Evolutionary conservation across 2,797 vertebrate genomes (phyloP).

Genomic region (Clarias fuscus): DNA sequence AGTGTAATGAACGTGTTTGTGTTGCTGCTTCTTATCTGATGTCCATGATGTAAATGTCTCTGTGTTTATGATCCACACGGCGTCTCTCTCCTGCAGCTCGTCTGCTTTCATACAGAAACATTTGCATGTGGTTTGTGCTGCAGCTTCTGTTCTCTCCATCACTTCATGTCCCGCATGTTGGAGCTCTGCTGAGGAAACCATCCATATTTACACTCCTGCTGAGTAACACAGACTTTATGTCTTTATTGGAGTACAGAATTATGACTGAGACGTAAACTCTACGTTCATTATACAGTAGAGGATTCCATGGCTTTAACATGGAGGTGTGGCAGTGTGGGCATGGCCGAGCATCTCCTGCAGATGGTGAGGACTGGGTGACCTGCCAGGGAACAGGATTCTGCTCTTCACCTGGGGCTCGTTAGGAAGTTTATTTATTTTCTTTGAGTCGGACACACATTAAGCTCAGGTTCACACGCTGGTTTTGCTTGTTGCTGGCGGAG

Average conservation of each 20-base stretch:
- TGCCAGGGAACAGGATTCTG: too few relatives aligned
- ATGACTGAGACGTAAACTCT: background rate
- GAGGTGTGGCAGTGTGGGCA: background rate
- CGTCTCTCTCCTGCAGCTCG: background rate
- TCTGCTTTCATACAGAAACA: background rate
- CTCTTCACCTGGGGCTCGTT: too few relatives aligned
- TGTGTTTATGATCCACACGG: background rate
- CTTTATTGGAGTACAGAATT: background rate
- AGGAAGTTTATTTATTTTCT: too few relatives aligned
- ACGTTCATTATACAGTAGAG: background rate
- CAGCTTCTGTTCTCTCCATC: background rate
- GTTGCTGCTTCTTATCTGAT: background rate
- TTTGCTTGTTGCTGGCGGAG: too few relatives aligned
- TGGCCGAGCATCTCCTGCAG: too few relatives aligned
- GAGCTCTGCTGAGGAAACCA: background rate
- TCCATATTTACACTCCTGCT: background rate
- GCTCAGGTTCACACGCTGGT: too few relatives aligned
- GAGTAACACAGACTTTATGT: background rate
- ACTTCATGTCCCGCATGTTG: background rate
- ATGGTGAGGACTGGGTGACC: too few relatives aligned
- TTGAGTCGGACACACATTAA: too few relatives aligned
- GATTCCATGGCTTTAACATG: background rate
- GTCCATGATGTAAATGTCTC: background rate
- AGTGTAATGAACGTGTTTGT: background rate
- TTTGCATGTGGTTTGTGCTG: background rate